A percentile compares a stretch with the other conserved stretches of the same genome.
Conservation (phyloP, 2,888 invertebrate genomes). For the Amaurobius ferox region DNA sequence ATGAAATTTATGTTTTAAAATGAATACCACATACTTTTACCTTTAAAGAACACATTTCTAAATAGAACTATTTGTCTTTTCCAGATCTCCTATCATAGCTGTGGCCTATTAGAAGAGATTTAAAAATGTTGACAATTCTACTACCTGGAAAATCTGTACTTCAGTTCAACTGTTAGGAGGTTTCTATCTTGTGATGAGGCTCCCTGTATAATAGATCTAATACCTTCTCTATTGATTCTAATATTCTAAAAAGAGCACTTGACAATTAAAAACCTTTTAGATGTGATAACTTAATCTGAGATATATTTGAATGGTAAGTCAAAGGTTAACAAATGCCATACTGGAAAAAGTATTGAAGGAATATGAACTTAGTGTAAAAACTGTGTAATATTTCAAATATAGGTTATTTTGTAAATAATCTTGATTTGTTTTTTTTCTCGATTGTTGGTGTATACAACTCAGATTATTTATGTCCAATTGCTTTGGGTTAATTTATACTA, state of each 20-base stretch:
- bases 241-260: conserved; percentile 13
- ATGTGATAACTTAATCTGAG: not conserved
- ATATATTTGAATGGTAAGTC: not conserved
- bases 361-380: not conserved
- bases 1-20: too few species aligned
- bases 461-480: conserved; percentile 2
- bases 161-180: conserved; percentile 36
- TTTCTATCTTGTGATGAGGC: conserved; percentile 32
- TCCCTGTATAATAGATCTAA: conserved; percentile 48
- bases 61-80: conserved; percentile 4
- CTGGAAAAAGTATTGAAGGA: not conserved
- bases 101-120: not conserved
- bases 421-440: not conserved
- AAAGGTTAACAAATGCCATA: conserved; percentile 17
- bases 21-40: too few species aligned
- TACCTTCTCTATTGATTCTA: conserved; percentile 43
- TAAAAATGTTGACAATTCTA: not conserved
- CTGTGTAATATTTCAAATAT: not conserved
- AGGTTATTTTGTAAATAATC: conserved; percentile 12
- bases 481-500: conserved; percentile 17
- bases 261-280: not conserved
- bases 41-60: too few species aligned
- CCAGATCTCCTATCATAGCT: conserved; percentile 57
- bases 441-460: conserved; percentile 1
- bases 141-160: not conserved